Evolutionary conservation across 2,797 vertebrate species (phyloP).

Genomic region (Parauchenoglanis punctatus): DNA sequence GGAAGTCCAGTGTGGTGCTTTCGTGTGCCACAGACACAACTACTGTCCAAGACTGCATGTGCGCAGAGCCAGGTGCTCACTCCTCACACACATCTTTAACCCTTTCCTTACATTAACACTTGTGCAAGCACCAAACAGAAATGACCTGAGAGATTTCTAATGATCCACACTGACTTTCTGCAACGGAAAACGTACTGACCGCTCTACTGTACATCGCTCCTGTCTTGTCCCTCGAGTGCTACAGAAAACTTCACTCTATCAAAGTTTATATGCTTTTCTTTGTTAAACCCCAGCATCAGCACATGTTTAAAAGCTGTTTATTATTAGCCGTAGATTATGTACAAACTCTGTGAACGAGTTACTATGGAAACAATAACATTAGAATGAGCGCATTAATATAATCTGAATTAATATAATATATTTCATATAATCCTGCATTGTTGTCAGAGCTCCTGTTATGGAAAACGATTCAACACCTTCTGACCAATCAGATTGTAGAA

Average conservation of each 20-base stretch:
- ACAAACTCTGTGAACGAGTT: neutral
- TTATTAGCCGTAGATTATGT: neutral
- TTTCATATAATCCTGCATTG: neutral
- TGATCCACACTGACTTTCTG: neutral
- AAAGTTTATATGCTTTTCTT: neutral
- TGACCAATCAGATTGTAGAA: neutral
- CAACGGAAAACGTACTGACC: neutral
- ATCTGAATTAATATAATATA: too few relatives aligned
- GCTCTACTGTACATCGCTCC: neutral
- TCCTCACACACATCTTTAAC: neutral
- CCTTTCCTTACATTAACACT: neutral
- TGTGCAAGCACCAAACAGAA: neutral
- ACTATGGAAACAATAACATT: neutral
- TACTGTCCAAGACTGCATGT: slow-evolving; percentile 76
- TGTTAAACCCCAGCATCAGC: neutral
- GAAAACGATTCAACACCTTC: neutral
- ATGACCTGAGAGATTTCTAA: neutral
- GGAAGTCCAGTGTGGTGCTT: slow-evolving; percentile 64
- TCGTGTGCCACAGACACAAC: slow-evolving; percentile 75
- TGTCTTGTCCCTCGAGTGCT: too few relatives aligned
- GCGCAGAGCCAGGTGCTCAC: slow-evolving; percentile 82
- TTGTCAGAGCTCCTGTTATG: neutral
- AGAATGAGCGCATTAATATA: neutral
- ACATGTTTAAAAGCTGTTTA: neutral
- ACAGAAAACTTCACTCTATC: neutral